Conservation (phyloP, 2,797 vertebrate genomes). For the Sorex maritimensis region DNA sequence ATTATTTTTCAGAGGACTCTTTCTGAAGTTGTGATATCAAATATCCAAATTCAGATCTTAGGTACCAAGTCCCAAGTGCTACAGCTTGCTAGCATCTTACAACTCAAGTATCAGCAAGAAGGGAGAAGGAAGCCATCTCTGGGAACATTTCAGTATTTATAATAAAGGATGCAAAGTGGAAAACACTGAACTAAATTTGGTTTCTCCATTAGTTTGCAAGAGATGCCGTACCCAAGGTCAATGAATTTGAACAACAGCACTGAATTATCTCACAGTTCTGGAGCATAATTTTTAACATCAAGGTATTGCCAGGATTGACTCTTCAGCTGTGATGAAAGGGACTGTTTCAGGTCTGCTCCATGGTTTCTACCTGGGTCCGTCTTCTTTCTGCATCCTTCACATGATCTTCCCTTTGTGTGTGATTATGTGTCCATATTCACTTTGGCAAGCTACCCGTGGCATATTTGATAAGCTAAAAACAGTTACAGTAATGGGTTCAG, state of each 20-base stretch:
- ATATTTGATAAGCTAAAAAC: too few relatives aligned
- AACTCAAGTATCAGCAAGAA: background rate
- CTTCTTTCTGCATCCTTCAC: background rate
- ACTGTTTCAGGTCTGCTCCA: background rate
- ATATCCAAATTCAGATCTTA: constrained; percentile 24
- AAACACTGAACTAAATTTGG: background rate
- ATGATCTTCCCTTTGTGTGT: background rate
- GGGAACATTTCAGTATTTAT: background rate
- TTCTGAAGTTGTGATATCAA: background rate
- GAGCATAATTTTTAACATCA: background rate
- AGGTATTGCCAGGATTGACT: background rate
- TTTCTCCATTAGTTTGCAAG: background rate
- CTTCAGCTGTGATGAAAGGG: background rate
- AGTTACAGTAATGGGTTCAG: too few relatives aligned
- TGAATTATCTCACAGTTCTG: background rate
- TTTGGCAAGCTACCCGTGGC: background rate
- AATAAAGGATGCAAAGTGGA: constrained; percentile 2
- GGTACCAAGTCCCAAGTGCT: background rate
- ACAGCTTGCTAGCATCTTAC: background rate
- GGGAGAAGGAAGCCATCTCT: background rate
- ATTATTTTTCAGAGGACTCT: constrained; percentile 2
- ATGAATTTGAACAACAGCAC: background rate
- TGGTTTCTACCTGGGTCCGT: background rate
- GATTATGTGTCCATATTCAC: constrained; percentile 8
- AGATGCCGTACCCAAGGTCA: background rate